Base-by-base conservation (phyloP, 2,888 invertebrate species). In the Pseudococcus viburni region DNA sequence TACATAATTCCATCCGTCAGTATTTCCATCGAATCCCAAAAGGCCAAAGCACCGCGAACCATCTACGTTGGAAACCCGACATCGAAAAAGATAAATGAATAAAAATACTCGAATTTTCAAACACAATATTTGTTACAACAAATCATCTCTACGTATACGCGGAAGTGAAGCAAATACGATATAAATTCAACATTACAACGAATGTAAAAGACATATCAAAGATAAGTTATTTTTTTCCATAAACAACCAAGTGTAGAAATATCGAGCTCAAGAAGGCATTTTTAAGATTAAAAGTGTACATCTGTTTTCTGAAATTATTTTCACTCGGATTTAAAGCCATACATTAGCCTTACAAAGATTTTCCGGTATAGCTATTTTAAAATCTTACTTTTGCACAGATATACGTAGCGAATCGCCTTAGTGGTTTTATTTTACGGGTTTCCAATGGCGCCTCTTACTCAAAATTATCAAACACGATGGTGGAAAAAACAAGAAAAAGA, bases 271-370 rank as follows among this genome's bases (percentile, higher is more conserved):
- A 68, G 68, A 68, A 68, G 68, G 51, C 19, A 68, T 68, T 68
- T 68, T 68, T 68, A 68, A 19, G 68, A 68, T 68, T 68, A 68
- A 22, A 68, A 68, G 51, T 17, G 51, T 68, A 68, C 19, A 68
- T 68, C 68, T 68, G 22, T 68, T 68, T 26, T 19, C 11, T 15
- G 22, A 51, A 68, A 26, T 68, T 68, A 68, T 68, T 68, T 68
- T 68, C 68, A 68, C 68, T 22, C 26, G 68, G 68, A 68, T 68
- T 68, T 68, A 68, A 26, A 68, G 19, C 68, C 68, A 15, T 68
- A 68, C 68, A 68, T 68, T 68, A 68, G 9, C 22, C 68, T 6
- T 0, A 6, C 9, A 22, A 68, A 26, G 68, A 19, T 68, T 19
- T 68, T 68, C 68, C 22, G 68, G 19, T 68, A 51, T 68, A 51